phyloP scores from a whole-genome alignment of 2,888 invertebrate species.

The Ophioninae sp. region DNA sequence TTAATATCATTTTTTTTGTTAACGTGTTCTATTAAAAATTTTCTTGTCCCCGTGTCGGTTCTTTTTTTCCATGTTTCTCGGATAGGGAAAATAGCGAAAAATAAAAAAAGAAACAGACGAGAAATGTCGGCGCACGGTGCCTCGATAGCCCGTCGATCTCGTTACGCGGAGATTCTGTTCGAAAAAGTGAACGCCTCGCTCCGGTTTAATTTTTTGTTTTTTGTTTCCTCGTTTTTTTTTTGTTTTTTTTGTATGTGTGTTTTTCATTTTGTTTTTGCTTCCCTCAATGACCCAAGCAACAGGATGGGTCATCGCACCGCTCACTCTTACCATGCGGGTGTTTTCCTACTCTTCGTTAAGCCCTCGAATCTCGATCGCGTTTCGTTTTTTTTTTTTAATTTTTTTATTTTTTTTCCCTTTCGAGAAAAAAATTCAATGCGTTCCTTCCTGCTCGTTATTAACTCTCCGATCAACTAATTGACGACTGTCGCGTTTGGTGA shows the following conservation, averaged over 20 bases:
- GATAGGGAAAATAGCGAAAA: conserved; percentile 22
- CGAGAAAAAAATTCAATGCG: conserved; percentile 44
- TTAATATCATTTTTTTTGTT: conserved; percentile 34
- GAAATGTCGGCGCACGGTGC: conserved; percentile 44
- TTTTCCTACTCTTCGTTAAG: conserved; percentile 18
- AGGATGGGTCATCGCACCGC: neutral
- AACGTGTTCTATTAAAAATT: conserved; percentile 12
- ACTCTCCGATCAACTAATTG: conserved; percentile 54
- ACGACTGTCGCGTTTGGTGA: conserved; percentile 53
- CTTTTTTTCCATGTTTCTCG: neutral
- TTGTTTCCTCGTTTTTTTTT: conserved; percentile 32
- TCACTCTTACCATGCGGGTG: conserved; percentile 30
- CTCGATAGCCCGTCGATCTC: conserved; percentile 62
- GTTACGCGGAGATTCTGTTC: conserved; percentile 68
- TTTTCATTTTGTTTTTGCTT: conserved; percentile 47
- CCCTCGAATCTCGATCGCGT: conserved; percentile 21
- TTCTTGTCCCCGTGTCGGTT: conserved; percentile 9
- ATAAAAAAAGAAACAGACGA: conserved; percentile 42
- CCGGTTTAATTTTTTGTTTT: conserved; percentile 34
- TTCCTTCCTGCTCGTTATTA: neutral
- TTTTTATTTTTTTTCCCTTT: conserved; percentile 44
- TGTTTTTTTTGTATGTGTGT: conserved; percentile 32
- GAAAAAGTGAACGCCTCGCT: conserved; percentile 68
- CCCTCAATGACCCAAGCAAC: conserved; percentile 37
- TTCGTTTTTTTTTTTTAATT: neutral